A percentile compares a stretch with the other conserved stretches of the same genome.
phyloP scores from a whole-genome alignment of 2,797 vertebrate species.

The Acanthurus leucopareius region DNA sequence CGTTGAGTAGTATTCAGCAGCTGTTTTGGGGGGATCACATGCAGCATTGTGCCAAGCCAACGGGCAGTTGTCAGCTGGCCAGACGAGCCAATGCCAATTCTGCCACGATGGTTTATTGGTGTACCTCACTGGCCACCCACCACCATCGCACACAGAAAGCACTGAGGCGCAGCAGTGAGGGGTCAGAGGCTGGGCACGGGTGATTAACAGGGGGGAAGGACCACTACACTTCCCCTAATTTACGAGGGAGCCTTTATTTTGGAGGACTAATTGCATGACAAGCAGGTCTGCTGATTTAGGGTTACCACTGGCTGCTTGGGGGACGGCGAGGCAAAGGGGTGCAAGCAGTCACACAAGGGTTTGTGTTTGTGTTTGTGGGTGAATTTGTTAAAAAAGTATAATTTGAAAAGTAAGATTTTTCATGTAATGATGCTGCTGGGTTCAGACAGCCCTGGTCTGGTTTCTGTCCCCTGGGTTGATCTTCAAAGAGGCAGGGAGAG shows the following conservation, averaged over 20 bases:
- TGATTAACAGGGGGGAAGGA: slow-evolving; percentile 71
- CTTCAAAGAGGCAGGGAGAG: slow-evolving; percentile 40
- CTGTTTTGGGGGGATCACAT: slow-evolving; percentile 41
- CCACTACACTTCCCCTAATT: slow-evolving; percentile 72
- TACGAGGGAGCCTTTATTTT: slow-evolving; percentile 74
- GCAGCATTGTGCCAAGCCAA: slow-evolving; percentile 34
- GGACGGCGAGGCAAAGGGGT: slow-evolving; percentile 51
- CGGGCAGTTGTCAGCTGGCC: slow-evolving; percentile 41
- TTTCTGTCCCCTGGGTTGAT: slow-evolving; percentile 50
- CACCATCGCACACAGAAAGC: slow-evolving; percentile 55
- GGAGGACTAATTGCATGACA: slow-evolving; percentile 82
- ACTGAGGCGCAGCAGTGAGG: slow-evolving; percentile 54
- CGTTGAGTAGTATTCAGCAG: slow-evolving; percentile 35
- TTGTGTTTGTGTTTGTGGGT: slow-evolving; percentile 35
- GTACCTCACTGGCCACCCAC: slow-evolving; percentile 46
- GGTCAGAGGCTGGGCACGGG: slow-evolving; percentile 73
- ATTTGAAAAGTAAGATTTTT: slow-evolving; percentile 39
- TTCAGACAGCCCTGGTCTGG: slow-evolving; percentile 33
- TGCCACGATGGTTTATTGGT: slow-evolving; percentile 71
- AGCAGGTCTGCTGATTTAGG: slow-evolving; percentile 75
- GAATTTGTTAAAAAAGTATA: slow-evolving; percentile 15
- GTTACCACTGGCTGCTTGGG: slow-evolving; percentile 53
- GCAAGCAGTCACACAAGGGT: slow-evolving; percentile 62
- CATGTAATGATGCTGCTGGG: slow-evolving; percentile 43
- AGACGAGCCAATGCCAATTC: slow-evolving; percentile 49